These are phyloP conservation scores for Romanogobio albipinnatus DNA, from an alignment of 2,113 vertebrate genomes.

Conservation along the genomic window DNA sequence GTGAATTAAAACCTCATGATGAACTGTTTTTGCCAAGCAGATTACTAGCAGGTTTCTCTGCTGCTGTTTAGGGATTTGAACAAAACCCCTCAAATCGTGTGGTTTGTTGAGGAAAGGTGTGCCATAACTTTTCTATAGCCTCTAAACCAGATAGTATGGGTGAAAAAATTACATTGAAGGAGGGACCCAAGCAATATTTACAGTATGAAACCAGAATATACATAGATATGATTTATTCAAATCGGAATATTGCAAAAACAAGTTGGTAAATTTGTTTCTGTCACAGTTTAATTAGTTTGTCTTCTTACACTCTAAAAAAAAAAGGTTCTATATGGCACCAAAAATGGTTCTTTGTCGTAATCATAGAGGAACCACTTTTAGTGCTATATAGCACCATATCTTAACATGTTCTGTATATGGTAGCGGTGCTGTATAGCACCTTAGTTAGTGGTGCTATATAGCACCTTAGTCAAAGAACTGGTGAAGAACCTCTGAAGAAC, in stretches of 20 bases:
- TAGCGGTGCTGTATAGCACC: no score
- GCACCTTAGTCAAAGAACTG: no score
- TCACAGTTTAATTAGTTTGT: background rate
- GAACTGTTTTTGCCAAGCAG: background rate
- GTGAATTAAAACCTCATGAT: conserved; percentile 15
- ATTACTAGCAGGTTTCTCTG: background rate
- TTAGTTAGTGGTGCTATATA: no score
- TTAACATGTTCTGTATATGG: no score
- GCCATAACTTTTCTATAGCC: background rate
- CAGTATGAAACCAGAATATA: background rate
- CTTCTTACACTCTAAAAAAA: no score
- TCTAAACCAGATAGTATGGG: background rate
- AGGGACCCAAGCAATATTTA: background rate
- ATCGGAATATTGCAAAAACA: background rate
- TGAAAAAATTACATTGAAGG: background rate
- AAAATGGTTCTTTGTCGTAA: no score
- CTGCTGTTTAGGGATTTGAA: background rate
- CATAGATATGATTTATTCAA: background rate
- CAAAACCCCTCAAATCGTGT: background rate
- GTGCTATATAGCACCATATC: no score
- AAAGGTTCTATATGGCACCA: no score
- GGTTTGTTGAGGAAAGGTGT: background rate
- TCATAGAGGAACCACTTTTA: no score
- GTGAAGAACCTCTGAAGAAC: no score
- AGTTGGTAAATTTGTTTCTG: background rate